Base-by-base conservation (phyloP, 1,140 invertebrate genomes). In the Cephus cinctus region DNA sequence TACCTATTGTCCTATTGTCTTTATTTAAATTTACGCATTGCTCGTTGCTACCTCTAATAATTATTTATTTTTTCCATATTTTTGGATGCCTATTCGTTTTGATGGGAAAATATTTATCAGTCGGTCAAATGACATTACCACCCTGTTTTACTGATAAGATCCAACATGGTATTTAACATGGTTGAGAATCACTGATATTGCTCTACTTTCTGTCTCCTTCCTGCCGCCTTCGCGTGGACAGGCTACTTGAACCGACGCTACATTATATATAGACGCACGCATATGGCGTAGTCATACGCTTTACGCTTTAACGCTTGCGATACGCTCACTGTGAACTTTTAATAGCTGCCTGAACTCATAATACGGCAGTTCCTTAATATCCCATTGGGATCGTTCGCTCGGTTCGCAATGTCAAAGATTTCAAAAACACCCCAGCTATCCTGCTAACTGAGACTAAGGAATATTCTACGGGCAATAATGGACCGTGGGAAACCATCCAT, bases 401-500 rank as follows among this genome's bases (percentile, higher is more conserved):
- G 4, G 8, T 11, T 36, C 34, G 14, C 11, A 36, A 6, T 15
- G 5, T 36, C 15, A 15, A n/a, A 3, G 14, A 36, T 36, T 36
- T 36, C 34, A 36, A 32, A 49, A 36, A 45, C 46, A 20, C 31
- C n/a, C 50, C n/a, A 6, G 45, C 18, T n/a, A 20, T 38, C 22
- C 31, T n/a, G 39, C n/a, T 39, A 18, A 32, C 42, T 50, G 38
- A 27, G 43, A 19, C 30, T 19, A 34, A 38, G 32, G 38, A 21
- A 32, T 15, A 21, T 4, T 1, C 31, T 42, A 36, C 21, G 40
- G 34, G 35, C 12, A 41, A 22, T 14, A 4, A 42, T 11, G 30
- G 43, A 36, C 20, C 52, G 47, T 51, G 52, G 52, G 52, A 57
- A 57, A 46, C 8, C 16, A 22, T 20, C 21, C 40, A 27, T 57